These are phyloP conservation scores for Cyrtonyx montezumae DNA, from an alignment of 2,113 vertebrate species.

Conservation along the genomic window DNA sequence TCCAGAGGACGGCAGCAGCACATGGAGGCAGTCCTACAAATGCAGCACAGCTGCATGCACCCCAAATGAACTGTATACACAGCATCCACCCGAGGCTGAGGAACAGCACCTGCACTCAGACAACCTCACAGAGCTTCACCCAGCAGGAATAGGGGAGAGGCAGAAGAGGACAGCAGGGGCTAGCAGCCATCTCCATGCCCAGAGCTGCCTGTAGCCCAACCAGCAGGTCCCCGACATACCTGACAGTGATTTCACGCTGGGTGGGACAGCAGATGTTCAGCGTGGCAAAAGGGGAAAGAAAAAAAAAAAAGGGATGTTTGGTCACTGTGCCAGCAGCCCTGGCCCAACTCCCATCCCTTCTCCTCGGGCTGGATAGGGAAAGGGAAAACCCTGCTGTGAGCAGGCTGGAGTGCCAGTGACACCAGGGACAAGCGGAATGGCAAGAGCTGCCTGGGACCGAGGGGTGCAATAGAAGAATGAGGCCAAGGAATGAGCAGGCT, in stretches of 20 bases:
- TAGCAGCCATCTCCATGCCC: not conserved
- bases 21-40: not conserved
- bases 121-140: constrained; percentile 78
- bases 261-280: constrained; percentile 47
- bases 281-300: not conserved
- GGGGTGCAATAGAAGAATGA: accelerated
- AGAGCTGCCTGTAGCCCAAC: accelerated
- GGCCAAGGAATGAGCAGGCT: no score
- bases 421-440: not conserved
- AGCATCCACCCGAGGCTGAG: not conserved
- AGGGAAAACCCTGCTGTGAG: not conserved
- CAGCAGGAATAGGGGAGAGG: constrained; percentile 23
- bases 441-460: not conserved
- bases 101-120: constrained; percentile 69
- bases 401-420: accelerated
- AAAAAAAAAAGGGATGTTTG: not conserved
- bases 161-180: not conserved
- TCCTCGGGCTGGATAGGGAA: no score
- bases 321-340: not conserved
- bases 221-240: constrained; percentile 72
- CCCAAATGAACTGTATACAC: not conserved
- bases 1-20: not conserved
- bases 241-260: constrained; percentile 91
- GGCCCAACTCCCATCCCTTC: not conserved
- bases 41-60: not conserved